Evolutionary conservation across 2,888 invertebrate species (phyloP).

Genomic region (Aphodius granarius): DNA sequence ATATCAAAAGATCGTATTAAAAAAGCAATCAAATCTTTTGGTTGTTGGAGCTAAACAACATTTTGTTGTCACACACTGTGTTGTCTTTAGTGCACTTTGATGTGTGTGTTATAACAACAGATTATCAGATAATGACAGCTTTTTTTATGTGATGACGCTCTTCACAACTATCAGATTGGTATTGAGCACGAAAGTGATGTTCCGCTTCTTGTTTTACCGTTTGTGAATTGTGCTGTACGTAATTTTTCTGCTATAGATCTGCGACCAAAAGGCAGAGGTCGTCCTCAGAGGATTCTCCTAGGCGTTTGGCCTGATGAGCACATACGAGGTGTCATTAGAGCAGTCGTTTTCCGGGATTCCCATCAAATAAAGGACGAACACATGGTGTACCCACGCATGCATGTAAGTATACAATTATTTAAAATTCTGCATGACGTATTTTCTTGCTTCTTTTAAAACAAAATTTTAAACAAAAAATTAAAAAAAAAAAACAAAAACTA

Average conservation of each 20-base stretch:
- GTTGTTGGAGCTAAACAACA: conserved; percentile 26
- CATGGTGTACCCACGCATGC: conserved; percentile 62
- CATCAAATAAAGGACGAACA: conserved; percentile 79
- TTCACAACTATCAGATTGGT: neutral
- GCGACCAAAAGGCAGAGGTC: conserved; percentile 86
- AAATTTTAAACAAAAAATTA: neutral
- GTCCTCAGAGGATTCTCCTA: conserved; percentile 86
- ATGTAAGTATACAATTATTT: conserved; percentile 55
- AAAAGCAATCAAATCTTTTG: conserved; percentile 24
- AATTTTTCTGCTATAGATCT: conserved; percentile 64
- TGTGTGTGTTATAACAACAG: conserved; percentile 18
- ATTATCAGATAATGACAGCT: conserved; percentile 3
- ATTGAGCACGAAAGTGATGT: neutral
- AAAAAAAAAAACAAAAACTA: neutral
- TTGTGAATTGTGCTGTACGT: neutral
- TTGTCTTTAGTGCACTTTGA: conserved; percentile 17
- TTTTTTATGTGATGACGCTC: neutral
- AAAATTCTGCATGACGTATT: neutral
- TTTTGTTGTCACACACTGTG: conserved; percentile 13
- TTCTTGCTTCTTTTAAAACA: neutral
- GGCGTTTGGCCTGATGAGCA: conserved; percentile 95
- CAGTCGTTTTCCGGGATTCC: conserved; percentile 89
- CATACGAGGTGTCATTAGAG: conserved; percentile 88
- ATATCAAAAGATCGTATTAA: no score
- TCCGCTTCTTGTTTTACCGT: neutral